Evolutionary conservation across 2,888 invertebrate genomes (phyloP).

Genomic region (Clitarchus hookeri): DNA sequence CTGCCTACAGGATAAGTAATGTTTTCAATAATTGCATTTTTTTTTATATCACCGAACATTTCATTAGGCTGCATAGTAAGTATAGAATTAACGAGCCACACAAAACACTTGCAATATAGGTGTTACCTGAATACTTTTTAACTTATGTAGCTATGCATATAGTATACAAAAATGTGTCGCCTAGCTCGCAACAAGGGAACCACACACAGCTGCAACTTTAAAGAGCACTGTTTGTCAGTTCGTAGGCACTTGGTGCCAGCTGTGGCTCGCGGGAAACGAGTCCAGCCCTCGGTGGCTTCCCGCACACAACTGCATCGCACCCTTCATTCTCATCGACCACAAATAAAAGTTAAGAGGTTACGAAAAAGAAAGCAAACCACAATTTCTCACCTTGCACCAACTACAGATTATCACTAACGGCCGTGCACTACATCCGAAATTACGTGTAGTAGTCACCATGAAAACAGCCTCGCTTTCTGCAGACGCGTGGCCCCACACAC

Average conservation of each 20-base stretch:
- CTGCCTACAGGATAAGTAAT: neutral
- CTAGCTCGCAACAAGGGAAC: conserved; percentile 31
- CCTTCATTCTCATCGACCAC: neutral
- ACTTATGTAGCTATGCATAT: conserved; percentile 21
- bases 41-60: conserved; percentile 7
- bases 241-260: conserved; percentile 43
- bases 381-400: conserved; percentile 21
- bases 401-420: neutral
- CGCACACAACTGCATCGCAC: neutral
- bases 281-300: neutral
- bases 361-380: conserved; percentile 8
- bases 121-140: conserved; percentile 16
- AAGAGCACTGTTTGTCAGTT: conserved; percentile 41
- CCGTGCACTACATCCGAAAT: conserved; percentile 3
- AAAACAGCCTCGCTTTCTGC: neutral
- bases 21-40: conserved; percentile 6
- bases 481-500: neutral
- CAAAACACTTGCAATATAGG: conserved; percentile 32
- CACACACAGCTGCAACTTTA: conserved; percentile 37
- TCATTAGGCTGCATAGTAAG: conserved; percentile 19
- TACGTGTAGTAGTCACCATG: neutral
- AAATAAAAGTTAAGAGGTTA: neutral
- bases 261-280: conserved; percentile 28
- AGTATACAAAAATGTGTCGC: conserved; percentile 36
- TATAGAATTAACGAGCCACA: neutral